A percentile compares a stretch with the other conserved stretches of the same genome.
These are phyloP conservation scores for Gambelia wislizenii DNA, from an alignment of 2,797 vertebrate species.

Conservation along the genomic window DNA sequence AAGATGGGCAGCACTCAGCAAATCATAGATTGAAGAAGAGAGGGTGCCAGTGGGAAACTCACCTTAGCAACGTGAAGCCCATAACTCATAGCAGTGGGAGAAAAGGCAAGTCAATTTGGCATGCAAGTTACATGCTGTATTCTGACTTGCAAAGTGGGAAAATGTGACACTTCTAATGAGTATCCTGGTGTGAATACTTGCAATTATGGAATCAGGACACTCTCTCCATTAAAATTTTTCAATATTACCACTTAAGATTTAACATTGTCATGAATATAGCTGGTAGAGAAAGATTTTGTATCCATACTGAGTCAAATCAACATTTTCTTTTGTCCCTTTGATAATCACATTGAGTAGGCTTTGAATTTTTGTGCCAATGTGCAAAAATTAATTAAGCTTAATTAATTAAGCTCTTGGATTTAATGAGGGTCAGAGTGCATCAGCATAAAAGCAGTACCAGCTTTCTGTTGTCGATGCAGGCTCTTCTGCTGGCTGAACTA, in stretches of 20 bases:
- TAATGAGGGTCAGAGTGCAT: not conserved
- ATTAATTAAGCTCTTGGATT: constrained; percentile 29
- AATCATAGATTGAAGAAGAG: not conserved
- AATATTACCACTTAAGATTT: not conserved
- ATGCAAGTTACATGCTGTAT: not conserved
- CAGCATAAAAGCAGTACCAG: not conserved
- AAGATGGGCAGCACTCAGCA: not conserved
- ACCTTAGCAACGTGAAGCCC: not conserved
- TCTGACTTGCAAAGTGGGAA: not conserved
- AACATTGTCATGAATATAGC: not conserved
- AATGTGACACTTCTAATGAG: not conserved
- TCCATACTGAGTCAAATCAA: not conserved
- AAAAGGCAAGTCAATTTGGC: constrained; percentile 1
- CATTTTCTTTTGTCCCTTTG: not conserved
- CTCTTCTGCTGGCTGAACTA: not conserved
- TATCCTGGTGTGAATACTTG: not conserved
- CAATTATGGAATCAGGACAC: constrained; percentile 8
- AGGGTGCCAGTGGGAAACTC: not conserved
- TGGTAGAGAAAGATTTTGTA: not conserved
- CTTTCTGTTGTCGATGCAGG: not conserved
- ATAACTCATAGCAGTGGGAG: not conserved
- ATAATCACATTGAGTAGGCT: not conserved
- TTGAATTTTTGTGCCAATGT: not conserved
- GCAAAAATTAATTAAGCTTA: constrained; percentile 20
- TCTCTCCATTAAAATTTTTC: constrained; percentile 17